Evolutionary conservation across 2,888 invertebrate genomes (phyloP).

Genomic region (Aplocera efformata): DNA sequence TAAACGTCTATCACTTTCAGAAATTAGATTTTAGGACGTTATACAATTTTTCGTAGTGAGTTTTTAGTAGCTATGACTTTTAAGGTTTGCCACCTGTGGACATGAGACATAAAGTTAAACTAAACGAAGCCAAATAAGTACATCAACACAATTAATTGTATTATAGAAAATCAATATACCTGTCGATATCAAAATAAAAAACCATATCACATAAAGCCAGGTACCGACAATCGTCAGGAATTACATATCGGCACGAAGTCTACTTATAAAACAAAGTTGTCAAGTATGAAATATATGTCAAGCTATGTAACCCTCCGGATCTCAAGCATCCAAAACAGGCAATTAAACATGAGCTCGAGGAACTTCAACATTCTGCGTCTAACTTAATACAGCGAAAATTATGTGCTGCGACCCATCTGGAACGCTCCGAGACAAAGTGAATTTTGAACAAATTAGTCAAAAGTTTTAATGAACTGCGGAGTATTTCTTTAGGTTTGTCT

Average conservation of each 20-base stretch:
- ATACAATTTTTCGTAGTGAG: too few species aligned
- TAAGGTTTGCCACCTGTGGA: slow-evolving; percentile 3
- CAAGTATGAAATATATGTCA: slow-evolving; percentile 18
- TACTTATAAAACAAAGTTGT: slow-evolving; percentile 19
- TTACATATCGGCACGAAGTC: slow-evolving; percentile 2
- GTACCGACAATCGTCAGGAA: too few species aligned
- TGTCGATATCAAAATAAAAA: too few species aligned
- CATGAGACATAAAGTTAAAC: too few species aligned
- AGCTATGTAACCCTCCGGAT: slow-evolving; percentile 38
- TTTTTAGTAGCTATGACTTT: too few species aligned
- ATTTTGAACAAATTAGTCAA: slow-evolving; percentile 73
- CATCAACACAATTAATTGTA: too few species aligned
- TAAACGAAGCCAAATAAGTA: too few species aligned
- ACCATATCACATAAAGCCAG: too few species aligned
- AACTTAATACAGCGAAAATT: slow-evolving; percentile 72
- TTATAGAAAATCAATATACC: too few species aligned
- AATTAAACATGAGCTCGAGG: slow-evolving; percentile 64
- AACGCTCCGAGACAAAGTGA: slow-evolving; percentile 67
- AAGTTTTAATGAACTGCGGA: slow-evolving; percentile 64
- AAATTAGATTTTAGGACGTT: slow-evolving; percentile 16
- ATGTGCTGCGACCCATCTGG: slow-evolving; percentile 70
- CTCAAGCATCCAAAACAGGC: slow-evolving; percentile 55
- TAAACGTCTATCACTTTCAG: slow-evolving; percentile 27
- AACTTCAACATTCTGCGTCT: slow-evolving; percentile 64
- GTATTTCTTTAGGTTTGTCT: slow-evolving; percentile 44